Evolutionary conservation across 1,140 invertebrate genomes (phyloP), one percentile per base, ranked within the genome.

Genomic region (Micrasema longulum): DNA sequence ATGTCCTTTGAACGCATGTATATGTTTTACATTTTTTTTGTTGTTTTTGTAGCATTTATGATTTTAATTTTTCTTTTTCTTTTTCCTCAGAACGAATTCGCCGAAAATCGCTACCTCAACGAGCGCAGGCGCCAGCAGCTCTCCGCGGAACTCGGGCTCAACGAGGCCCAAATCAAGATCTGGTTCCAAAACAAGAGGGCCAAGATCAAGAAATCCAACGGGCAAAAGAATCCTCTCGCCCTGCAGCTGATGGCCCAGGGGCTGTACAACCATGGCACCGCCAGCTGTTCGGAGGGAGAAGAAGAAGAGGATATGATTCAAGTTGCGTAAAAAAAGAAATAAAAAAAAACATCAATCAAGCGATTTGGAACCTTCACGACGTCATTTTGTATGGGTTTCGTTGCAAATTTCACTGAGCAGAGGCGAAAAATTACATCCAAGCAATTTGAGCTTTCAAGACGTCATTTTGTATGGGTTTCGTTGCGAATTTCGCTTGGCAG

Each of bases 101-200:
- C 91, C 53, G 93, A 95, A 77, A 97, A 95, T 85, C 88, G 92
- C 76, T 98, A 98, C 82, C 86, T 98, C 65, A 97, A 93, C 0
- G 96, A 98, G 79, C 90, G 92, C 76, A 85, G 96, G 72, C 86
- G 97, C 71, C 94, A 95, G 81, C 91, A 94, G 74, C 85, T 98
- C 47, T 94, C 96, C 18, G 85, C 89, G 12, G 95, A 97, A 77
- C 84, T 98, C 23, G 91, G 91, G 14, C 83, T 98, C 10, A 96
- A 97, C 82, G 97, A 98, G 81, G 93, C 94, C 1, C 96, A 98
- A 81, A 97, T 98, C 78, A 98, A 98, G 84, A 98, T 98, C 76
- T 94, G 92, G 91, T 96, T 97, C 81, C 95, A 98, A 84, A 98
- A 98, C 83, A 97, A 97, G 82, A 83, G 96, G 63, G 96, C 96